A percentile compares a stretch with the other conserved stretches of the same genome.
phyloP scores from a whole-genome alignment of 2,113 vertebrate genomes.

The Ahaetulla prasina region DNA sequence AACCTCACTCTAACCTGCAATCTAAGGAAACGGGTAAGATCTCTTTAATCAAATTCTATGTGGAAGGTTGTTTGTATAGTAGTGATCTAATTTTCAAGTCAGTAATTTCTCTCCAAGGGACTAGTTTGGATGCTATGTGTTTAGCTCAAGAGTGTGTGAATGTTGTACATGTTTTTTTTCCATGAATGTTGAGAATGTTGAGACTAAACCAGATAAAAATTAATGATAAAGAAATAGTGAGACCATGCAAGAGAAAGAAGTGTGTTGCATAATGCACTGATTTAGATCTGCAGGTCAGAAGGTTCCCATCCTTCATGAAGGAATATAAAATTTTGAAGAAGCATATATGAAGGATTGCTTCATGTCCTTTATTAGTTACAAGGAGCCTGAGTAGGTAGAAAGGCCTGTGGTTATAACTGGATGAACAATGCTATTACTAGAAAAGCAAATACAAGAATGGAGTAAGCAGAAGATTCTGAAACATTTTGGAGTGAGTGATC shows the following conservation, averaged over 20 bases:
- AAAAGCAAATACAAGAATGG: neutral
- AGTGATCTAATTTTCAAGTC: neutral
- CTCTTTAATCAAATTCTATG: neutral
- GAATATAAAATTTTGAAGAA: neutral
- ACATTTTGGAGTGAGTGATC: neutral
- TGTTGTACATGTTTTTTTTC: neutral
- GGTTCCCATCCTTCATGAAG: neutral
- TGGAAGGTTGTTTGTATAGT: neutral
- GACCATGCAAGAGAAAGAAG: neutral
- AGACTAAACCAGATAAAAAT: neutral
- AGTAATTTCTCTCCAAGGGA: neutral
- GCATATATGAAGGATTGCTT: neutral
- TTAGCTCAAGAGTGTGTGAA: neutral
- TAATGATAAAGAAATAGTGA: neutral
- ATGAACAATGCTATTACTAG: neutral
- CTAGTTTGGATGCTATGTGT: neutral
- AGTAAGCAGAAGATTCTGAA: neutral
- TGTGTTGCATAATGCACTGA: neutral
- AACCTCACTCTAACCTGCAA: slow-evolving; percentile 97
- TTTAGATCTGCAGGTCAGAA: neutral
- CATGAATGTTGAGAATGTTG: neutral
- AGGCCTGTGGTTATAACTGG: neutral
- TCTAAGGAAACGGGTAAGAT: slow-evolving; percentile 88
- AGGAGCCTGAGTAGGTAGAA: neutral
- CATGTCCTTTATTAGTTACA: neutral